Evolutionary conservation across 2,888 invertebrate species (phyloP).

Genomic region (Orchestes rusci): DNA sequence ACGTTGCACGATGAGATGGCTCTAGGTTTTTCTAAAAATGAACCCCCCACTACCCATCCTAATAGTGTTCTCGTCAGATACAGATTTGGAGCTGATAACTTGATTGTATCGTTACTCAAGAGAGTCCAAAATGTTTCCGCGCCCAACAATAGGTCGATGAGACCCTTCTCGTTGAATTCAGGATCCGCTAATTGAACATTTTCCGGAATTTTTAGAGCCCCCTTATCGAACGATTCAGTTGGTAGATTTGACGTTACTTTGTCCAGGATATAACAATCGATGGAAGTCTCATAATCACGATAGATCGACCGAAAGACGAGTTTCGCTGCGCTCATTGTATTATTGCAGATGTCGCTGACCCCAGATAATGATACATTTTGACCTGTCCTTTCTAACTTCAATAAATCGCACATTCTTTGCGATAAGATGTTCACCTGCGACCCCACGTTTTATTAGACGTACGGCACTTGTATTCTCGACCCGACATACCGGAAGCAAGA

Average conservation of each 20-base stretch:
- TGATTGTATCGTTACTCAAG: neutral
- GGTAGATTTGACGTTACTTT: neutral
- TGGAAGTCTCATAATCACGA: neutral
- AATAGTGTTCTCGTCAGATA: neutral
- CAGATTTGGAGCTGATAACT: neutral
- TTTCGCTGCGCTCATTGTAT: neutral
- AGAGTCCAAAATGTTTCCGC: neutral
- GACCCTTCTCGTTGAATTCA: neutral
- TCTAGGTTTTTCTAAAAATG: neutral
- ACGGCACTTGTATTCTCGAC: neutral
- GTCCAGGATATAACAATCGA: neutral
- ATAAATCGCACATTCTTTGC: neutral
- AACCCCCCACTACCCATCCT: neutral
- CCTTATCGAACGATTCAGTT: neutral
- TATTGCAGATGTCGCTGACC: neutral
- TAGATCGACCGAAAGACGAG: neutral
- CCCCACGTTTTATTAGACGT: neutral
- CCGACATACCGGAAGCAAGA: neutral
- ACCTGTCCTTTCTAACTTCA: neutral
- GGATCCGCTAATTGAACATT: neutral
- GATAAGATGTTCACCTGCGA: neutral
- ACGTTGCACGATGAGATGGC: neutral
- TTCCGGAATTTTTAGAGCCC: neutral
- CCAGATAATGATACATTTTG: neutral
- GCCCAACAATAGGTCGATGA: neutral